Conservation (phyloP, 1,140 invertebrate genomes). For the Apis mellifera region DNA sequence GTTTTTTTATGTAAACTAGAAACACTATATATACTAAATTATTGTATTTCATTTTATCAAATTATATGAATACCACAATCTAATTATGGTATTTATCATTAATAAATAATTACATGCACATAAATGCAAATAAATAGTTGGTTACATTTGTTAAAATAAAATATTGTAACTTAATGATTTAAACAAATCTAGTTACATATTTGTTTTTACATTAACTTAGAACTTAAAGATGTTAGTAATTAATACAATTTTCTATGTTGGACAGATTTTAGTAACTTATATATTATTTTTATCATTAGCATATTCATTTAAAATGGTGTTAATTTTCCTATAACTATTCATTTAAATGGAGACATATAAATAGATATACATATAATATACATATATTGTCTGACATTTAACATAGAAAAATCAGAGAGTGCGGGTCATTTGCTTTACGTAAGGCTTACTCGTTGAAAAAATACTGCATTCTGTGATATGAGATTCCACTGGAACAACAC, state of each 20-base stretch:
- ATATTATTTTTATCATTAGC: slow-evolving; percentile 24
- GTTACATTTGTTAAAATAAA: slow-evolving; percentile 46
- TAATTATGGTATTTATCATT: not conserved
- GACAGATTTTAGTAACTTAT: slow-evolving; percentile 4
- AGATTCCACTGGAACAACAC: slow-evolving; percentile 55
- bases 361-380: slow-evolving; percentile 51
- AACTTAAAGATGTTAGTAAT: not conserved
- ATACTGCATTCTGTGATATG: slow-evolving; percentile 70
- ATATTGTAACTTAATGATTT: slow-evolving; percentile 5
- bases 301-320: slow-evolving; percentile 49
- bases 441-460: slow-evolving; percentile 68
- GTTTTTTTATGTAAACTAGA: not conserved
- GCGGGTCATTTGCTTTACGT: slow-evolving; percentile 45
- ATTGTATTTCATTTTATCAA: slow-evolving; percentile 13
- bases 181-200: not conserved
- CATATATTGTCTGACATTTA: slow-evolving; percentile 62
- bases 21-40: not conserved
- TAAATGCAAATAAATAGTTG: not conserved
- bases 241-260: not conserved
- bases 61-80: slow-evolving; percentile 4
- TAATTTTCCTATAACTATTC: slow-evolving; percentile 47
- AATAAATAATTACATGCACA: slow-evolving; percentile 66
- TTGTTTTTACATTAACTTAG: not conserved
- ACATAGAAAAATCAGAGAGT: slow-evolving; percentile 61
- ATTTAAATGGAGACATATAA: slow-evolving; percentile 39